These are phyloP conservation scores for Delphinapterus leucas DNA, from an alignment of 2,113 vertebrate genomes.

Conservation along the genomic window DNA sequence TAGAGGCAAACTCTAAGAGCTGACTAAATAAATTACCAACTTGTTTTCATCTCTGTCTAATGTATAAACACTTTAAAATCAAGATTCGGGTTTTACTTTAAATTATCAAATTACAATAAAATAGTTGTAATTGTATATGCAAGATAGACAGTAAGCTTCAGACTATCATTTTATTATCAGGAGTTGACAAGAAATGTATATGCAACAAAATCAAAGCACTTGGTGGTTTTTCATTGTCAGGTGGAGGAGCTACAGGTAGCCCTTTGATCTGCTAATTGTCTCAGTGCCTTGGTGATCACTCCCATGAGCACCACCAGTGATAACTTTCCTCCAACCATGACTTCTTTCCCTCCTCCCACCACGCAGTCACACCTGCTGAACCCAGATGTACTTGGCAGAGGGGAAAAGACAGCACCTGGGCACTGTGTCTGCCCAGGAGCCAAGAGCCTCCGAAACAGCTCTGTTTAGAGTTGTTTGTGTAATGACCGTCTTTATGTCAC, in stretches of 20 bases:
- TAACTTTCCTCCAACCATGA: neutral
- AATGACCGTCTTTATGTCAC: conserved; percentile 2
- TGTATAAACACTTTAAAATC: conserved; percentile 18
- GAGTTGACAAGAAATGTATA: neutral
- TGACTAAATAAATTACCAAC: conserved; percentile 28
- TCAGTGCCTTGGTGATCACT: neutral
- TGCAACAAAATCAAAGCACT: neutral
- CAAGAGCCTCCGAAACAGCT: neutral
- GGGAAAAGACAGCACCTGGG: neutral
- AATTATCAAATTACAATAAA: conserved; percentile 10
- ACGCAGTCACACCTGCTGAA: neutral
- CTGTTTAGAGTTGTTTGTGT: neutral
- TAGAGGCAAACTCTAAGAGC: neutral
- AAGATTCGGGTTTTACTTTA: conserved; percentile 6
- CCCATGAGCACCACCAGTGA: neutral
- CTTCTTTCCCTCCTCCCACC: neutral
- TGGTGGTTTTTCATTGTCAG: neutral
- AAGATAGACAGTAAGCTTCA: neutral
- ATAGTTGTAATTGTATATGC: neutral
- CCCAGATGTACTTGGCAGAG: neutral
- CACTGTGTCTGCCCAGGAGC: neutral
- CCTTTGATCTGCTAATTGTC: neutral
- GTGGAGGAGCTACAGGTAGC: neutral
- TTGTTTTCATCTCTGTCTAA: conserved; percentile 20
- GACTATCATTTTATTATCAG: neutral